These are phyloP conservation scores for Gymnothorax javanicus DNA, from an alignment of 2,797 vertebrate species.

Conservation along the genomic window DNA sequence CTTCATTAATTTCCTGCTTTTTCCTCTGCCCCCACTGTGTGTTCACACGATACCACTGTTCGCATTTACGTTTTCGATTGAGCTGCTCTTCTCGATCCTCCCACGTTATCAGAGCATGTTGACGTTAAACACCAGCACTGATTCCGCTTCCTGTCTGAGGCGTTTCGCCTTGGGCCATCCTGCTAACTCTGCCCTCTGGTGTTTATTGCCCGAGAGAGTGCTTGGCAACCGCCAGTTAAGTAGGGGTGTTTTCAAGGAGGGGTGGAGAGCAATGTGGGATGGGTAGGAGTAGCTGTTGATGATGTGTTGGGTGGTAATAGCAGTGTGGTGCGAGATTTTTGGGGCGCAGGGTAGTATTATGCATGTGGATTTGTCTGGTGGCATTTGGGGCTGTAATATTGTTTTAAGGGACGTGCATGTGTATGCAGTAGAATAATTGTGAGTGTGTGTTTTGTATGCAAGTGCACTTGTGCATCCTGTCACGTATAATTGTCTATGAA, in stretches of 20 bases:
- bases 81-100: neutral
- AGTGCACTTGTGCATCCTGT: too few species aligned
- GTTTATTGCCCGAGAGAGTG: neutral
- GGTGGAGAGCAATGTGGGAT: neutral
- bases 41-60: neutral
- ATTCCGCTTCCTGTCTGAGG: neutral
- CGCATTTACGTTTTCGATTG: neutral
- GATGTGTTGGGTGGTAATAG: neutral
- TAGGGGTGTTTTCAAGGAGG: neutral
- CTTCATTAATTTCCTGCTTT: neutral
- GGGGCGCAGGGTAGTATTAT: neutral
- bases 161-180: neutral
- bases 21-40: neutral
- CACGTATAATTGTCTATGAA: neutral
- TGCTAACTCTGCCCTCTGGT: neutral
- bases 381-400: neutral
- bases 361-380: neutral
- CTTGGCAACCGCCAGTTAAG: neutral
- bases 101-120: neutral
- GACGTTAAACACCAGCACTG: conserved; percentile 14
- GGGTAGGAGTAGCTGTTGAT: neutral
- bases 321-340: neutral
- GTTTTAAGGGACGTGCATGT: neutral
- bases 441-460: too few species aligned
- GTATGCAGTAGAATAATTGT: neutral